A percentile compares a stretch with the other conserved stretches of the same genome.
Conservation (phyloP, 2,888 invertebrate genomes). For the Andrena dorsata region DNA sequence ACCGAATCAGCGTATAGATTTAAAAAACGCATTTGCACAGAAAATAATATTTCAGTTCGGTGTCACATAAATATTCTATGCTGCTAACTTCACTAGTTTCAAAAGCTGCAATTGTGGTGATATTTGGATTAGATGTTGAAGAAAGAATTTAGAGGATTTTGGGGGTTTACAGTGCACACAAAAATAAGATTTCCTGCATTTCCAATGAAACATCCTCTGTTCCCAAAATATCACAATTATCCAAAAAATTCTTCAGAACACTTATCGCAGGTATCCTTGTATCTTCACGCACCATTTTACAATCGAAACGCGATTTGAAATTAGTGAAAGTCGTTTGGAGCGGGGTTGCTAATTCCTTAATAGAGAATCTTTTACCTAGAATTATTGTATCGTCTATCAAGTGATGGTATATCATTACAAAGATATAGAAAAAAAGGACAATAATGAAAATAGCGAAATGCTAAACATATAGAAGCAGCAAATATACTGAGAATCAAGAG, state of each 20-base stretch:
- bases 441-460: no score
- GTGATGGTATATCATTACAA: no score
- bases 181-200: conserved; percentile 14
- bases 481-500: no score
- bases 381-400: no score
- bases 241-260: conserved; percentile 5
- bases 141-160: no score
- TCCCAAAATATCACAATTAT: no score
- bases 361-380: neutral
- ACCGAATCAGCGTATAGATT: neutral
- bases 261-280: neutral
- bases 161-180: no score
- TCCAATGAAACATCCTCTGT: no score
- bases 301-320: conserved; percentile 6
- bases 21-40: neutral
- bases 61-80: neutral
- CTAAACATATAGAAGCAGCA: no score
- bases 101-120: conserved; percentile 1
- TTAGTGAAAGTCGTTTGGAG: neutral
- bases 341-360: no score
- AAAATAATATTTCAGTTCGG: neutral
- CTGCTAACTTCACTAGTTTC: neutral
- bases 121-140: no score
- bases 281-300: conserved; percentile 1
- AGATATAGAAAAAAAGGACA: no score